A percentile compares a stretch with the other conserved stretches of the same genome.
Evolutionary conservation across 2,113 vertebrate genomes (phyloP).

Genomic region (Cynocephalus volans): DNA sequence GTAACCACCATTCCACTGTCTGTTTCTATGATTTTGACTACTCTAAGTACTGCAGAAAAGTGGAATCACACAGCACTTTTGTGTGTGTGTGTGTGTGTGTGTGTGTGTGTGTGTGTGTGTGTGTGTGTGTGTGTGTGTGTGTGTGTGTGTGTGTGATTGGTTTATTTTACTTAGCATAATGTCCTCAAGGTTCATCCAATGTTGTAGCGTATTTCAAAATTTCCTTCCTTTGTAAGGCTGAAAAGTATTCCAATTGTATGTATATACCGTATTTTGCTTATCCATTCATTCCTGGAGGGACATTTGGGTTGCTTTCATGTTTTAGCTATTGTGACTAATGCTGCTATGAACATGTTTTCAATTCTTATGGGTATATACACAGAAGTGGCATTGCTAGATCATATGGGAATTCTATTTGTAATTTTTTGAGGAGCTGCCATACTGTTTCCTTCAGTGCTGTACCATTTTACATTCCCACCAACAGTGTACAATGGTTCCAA

Average conservation of each 20-base stretch:
- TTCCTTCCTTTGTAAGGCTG: not conserved
- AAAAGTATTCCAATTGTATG: not conserved
- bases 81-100: not conserved
- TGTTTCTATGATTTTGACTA: not conserved
- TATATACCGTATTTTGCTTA: not conserved
- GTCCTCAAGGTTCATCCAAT: not conserved
- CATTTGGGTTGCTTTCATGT: not conserved
- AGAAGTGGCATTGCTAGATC: not conserved
- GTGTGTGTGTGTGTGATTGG: not conserved
- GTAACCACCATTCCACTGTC: not conserved
- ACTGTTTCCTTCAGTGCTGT: not conserved
- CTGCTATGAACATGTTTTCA: not conserved
- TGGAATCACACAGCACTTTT: not conserved
- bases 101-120: not conserved
- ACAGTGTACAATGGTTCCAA: not conserved
- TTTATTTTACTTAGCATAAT: not conserved
- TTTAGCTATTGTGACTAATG: not conserved
- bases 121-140: not conserved
- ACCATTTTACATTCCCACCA: not conserved
- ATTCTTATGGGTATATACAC: not conserved
- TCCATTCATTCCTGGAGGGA: not conserved
- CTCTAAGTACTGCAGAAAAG: not conserved
- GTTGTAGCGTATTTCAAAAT: not conserved
- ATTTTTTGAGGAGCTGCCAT: not conserved
- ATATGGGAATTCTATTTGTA: not conserved